Evolutionary conservation across 2,113 vertebrate genomes (phyloP).

Genomic region (Psephotus haematonotus): DNA sequence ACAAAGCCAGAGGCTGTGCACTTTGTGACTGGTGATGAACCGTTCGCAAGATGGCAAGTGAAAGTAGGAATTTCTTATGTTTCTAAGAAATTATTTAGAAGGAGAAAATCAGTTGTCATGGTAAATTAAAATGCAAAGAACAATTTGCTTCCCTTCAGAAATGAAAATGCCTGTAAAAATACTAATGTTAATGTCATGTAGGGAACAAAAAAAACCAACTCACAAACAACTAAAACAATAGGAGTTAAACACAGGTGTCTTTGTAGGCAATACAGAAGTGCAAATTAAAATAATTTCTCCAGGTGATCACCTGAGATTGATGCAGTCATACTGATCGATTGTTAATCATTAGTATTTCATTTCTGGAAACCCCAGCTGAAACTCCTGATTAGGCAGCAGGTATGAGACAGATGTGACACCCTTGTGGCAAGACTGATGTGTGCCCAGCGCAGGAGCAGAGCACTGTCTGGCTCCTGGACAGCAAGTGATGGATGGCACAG

Average conservation of each 20-base stretch:
- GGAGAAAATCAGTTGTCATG: neutral
- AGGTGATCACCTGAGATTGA: constrained; percentile 22
- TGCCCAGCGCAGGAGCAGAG: neutral
- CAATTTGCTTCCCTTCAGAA: neutral
- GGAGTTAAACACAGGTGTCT: neutral
- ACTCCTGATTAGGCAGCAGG: neutral
- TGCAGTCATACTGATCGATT: constrained; percentile 24
- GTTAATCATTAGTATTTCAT: constrained; percentile 10
- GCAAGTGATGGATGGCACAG: neutral
- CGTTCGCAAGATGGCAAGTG: constrained; percentile 82
- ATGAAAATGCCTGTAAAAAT: neutral
- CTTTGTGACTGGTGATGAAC: constrained; percentile 76
- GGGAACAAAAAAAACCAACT: neutral
- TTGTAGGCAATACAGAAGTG: neutral
- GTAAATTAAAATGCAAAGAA: constrained; percentile 53
- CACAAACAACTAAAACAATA: neutral
- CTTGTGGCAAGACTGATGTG: accelerated
- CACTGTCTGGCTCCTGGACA: neutral
- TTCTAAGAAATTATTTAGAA: constrained; percentile 8
- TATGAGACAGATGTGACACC: neutral
- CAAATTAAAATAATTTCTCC: constrained; percentile 31
- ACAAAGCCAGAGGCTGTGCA: constrained; percentile 61
- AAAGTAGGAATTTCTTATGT: constrained; percentile 71
- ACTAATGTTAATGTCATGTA: neutral
- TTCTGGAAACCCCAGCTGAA: neutral